phyloP scores from a whole-genome alignment of 2,888 invertebrate species.

The Hofmannophila pseudospretella region DNA sequence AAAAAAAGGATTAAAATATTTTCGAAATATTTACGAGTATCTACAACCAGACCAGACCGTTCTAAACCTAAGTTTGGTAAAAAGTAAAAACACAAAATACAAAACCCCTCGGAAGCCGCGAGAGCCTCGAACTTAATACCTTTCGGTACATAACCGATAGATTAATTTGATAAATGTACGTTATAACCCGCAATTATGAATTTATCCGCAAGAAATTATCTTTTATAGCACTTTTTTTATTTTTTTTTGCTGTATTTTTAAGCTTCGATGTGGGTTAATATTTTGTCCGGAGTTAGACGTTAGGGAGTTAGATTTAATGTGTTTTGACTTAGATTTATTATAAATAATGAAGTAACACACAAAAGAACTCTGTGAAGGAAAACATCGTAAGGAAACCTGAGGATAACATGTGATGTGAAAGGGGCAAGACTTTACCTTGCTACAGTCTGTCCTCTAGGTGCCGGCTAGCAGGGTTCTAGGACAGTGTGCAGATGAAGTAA shows the following conservation, averaged over 20 bases:
- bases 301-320: background rate
- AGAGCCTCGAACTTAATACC: slow-evolving; percentile 13
- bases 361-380: no score
- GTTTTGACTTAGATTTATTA: background rate
- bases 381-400: no score
- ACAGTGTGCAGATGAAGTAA: no score
- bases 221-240: slow-evolving; percentile 7
- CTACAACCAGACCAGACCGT: background rate
- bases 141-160: slow-evolving; percentile 21
- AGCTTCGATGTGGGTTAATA: slow-evolving; percentile 1
- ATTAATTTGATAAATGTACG: slow-evolving; percentile 33
- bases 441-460: no score
- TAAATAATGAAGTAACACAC: no score
- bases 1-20: no score
- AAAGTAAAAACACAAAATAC: slow-evolving; percentile 5
- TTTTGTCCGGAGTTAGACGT: background rate
- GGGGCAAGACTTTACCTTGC: no score
- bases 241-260: slow-evolving; percentile 1
- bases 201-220: slow-evolving; percentile 19
- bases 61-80: no score
- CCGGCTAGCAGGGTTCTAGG: no score
- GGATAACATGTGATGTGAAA: no score
- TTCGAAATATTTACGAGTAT: no score
- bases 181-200: slow-evolving; percentile 24
- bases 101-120: slow-evolving; percentile 19